Conservation (phyloP, 2,888 invertebrate genomes). For the Rhingia campestris region DNA sequence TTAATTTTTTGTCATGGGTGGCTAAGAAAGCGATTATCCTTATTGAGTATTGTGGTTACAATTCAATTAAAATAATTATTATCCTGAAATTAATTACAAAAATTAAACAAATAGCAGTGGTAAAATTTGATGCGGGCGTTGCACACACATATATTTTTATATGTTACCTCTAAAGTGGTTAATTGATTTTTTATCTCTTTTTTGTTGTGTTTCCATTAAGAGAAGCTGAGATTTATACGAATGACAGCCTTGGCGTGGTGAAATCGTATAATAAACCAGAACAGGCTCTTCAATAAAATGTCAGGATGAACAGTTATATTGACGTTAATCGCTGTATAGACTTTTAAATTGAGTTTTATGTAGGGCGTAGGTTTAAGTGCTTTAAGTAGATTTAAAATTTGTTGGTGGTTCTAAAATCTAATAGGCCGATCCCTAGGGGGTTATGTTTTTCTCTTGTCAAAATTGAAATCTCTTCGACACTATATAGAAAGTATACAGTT, state of each 20-base stretch:
- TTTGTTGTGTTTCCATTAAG: neutral
- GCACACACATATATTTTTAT: neutral
- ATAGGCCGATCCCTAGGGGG: too few species aligned
- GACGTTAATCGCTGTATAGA: too few species aligned
- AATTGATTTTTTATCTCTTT: constrained; percentile 24
- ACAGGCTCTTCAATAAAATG: too few species aligned
- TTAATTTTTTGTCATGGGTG: constrained; percentile 4
- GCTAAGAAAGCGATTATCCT: constrained; percentile 24
- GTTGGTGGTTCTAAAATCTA: too few species aligned
- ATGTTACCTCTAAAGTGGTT: neutral
- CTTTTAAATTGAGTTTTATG: too few species aligned
- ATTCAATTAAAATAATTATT: constrained; percentile 45
- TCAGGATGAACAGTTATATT: too few species aligned
- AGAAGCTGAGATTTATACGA: neutral
- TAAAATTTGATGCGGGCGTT: constrained; percentile 4
- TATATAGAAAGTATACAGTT: too few species aligned
- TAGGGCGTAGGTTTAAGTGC: too few species aligned
- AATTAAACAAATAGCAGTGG: neutral
- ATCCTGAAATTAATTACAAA: neutral
- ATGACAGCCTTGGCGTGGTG: neutral
- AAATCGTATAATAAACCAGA: too few species aligned
- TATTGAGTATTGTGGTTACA: constrained; percentile 44
- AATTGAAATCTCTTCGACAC: too few species aligned
- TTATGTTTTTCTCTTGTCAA: too few species aligned
- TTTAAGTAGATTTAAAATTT: too few species aligned